phyloP scores from a whole-genome alignment of 1,140 invertebrate species.

The Ips typographus region DNA sequence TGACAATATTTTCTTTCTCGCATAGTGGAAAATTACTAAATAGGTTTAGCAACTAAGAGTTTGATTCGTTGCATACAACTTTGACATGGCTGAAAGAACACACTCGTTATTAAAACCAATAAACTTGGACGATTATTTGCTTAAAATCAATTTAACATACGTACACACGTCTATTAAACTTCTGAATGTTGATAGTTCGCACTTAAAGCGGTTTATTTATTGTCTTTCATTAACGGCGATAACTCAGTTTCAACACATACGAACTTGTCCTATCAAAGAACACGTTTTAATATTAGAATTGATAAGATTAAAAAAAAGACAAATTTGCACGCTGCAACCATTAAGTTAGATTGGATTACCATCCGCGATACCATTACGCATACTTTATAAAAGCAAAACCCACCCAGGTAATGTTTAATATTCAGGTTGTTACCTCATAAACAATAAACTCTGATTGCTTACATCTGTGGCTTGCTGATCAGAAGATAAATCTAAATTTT shows the following conservation, averaged over 20 bases:
- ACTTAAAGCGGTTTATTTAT: not conserved
- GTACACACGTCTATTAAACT: not conserved
- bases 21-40: too few species aligned
- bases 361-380: not conserved
- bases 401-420: not conserved
- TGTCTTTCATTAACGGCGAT: not conserved
- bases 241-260: too few species aligned
- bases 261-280: not conserved
- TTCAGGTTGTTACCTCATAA: not conserved
- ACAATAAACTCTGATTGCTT: not conserved
- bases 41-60: too few species aligned
- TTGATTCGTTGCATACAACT: too few species aligned
- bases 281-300: not conserved
- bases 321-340: constrained; percentile 5
- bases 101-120: not conserved
- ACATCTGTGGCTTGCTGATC: not conserved
- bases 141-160: not conserved
- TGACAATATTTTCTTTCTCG: too few species aligned
- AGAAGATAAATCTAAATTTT: constrained; percentile 5
- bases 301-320: constrained; percentile 5
- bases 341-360: constrained; percentile 4
- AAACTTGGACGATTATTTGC: not conserved
- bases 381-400: not conserved
- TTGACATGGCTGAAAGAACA: not conserved
- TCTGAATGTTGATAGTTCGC: constrained; percentile 1